These are phyloP conservation scores for Chanos chanos DNA, from an alignment of 2,797 vertebrate species.

Conservation along the genomic window DNA sequence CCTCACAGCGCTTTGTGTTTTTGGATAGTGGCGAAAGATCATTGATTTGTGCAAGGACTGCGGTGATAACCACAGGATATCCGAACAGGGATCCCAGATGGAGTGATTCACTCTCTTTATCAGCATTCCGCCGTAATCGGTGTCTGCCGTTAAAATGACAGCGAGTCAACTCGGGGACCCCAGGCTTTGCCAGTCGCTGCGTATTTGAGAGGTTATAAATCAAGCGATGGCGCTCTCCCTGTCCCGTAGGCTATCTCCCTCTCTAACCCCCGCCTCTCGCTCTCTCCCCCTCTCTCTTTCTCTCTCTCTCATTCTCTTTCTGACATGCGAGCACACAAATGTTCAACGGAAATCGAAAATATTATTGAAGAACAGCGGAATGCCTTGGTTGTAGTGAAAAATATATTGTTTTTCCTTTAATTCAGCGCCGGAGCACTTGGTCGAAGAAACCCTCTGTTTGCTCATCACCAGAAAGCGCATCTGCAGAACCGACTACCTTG, in stretches of 20 bases:
- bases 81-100: constrained; percentile 38
- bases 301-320: not conserved
- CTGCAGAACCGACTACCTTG: not conserved
- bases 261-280: not conserved
- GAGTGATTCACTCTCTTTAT: constrained; percentile 31
- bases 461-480: not conserved
- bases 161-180: constrained; percentile 50
- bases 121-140: constrained; percentile 41
- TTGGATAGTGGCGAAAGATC: not conserved
- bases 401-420: no score
- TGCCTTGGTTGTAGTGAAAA: no score
- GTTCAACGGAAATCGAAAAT: no score
- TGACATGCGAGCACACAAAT: not conserved
- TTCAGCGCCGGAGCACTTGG: not conserved
- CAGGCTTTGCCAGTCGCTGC: constrained; percentile 60
- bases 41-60: constrained; percentile 15
- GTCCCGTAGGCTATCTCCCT: constrained; percentile 17
- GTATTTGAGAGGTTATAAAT: constrained; percentile 66
- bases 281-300: not conserved
- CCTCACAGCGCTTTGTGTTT: not conserved
- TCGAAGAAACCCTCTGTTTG: not conserved
- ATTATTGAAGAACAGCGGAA: no score
- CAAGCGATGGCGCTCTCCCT: constrained; percentile 38
- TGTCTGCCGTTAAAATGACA: constrained; percentile 52
- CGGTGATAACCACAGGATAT: constrained; percentile 13